These are phyloP conservation scores for Homarus americanus DNA, from an alignment of 1,140 invertebrate species.

Conservation along the genomic window DNA sequence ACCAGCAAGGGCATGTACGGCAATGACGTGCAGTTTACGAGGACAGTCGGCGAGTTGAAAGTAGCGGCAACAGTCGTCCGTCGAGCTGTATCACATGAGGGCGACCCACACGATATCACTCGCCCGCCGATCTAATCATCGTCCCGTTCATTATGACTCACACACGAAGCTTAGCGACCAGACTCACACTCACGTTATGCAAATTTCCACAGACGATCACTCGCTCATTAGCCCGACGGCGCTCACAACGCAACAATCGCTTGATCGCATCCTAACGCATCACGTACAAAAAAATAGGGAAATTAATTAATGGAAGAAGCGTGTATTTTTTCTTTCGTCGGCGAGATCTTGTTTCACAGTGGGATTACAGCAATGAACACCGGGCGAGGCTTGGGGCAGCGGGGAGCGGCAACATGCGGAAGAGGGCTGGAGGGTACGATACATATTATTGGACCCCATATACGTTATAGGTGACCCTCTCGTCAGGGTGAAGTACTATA, in stretches of 20 bases:
- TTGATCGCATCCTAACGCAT: not conserved
- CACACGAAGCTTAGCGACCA: not conserved
- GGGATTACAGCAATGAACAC: slow-evolving; percentile 21
- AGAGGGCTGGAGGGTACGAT: slow-evolving; percentile 19
- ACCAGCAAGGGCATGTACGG: not conserved
- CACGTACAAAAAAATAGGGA: not conserved
- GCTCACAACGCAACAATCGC: slow-evolving; percentile 1
- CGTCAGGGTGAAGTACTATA: no score
- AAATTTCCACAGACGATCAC: not conserved
- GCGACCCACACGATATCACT: not conserved
- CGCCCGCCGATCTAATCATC: not conserved
- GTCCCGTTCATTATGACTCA: not conserved
- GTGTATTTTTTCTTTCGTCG: not conserved
- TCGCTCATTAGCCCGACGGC: not conserved
- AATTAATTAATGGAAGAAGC: slow-evolving; percentile 12
- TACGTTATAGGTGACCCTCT: no score
- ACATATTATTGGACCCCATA: no score
- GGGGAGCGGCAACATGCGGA: slow-evolving; percentile 14
- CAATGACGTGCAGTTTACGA: not conserved
- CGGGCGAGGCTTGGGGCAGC: not conserved
- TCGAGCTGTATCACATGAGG: not conserved
- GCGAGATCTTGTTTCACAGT: slow-evolving; percentile 42
- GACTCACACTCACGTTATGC: not conserved
- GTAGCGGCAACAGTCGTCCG: not conserved
- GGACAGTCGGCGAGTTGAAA: slow-evolving; percentile 39